phyloP scores from a whole-genome alignment of 1,140 invertebrate genomes.

The Xylocopa sonorina region DNA sequence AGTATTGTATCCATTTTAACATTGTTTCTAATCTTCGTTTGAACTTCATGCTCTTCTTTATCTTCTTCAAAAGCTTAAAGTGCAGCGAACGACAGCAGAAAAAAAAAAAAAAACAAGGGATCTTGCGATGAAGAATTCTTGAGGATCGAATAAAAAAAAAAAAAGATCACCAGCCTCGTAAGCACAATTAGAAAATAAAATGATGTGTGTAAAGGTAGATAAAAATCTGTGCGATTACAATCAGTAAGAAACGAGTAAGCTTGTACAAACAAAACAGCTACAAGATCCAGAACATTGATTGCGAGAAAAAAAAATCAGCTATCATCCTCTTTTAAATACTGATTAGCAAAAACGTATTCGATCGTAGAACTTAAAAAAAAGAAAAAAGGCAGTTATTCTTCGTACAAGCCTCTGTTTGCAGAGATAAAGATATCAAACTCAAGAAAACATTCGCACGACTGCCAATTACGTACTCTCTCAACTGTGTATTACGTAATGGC shows the following conservation, averaged over 20 bases:
- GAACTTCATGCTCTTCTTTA: too few relatives aligned
- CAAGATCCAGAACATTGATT: constrained; percentile 19
- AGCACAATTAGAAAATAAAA: constrained; percentile 30
- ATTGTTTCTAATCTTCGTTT: too few relatives aligned
- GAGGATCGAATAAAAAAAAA: not conserved
- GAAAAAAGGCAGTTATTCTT: not conserved
- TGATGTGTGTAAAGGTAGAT: constrained; percentile 15
- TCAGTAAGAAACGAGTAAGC: not conserved
- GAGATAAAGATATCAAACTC: constrained; percentile 3
- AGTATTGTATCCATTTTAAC: too few relatives aligned
- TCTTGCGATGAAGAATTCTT: not conserved
- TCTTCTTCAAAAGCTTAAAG: too few relatives aligned
- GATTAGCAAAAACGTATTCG: constrained; percentile 20
- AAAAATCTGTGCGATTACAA: constrained; percentile 9
- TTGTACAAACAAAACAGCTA: not conserved
- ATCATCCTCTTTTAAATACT: not conserved
- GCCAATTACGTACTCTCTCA: not conserved
- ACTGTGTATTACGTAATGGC: not conserved
- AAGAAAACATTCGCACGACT: not conserved
- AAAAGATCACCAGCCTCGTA: not conserved
- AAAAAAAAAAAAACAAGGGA: too few relatives aligned
- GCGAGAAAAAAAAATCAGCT: not conserved
- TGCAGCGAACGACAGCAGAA: not conserved
- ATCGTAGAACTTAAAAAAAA: not conserved
- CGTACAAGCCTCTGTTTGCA: not conserved